A percentile compares a stretch with the other conserved stretches of the same genome.
phyloP scores from a whole-genome alignment of 2,113 vertebrate species.

The Menidia beryllina region DNA sequence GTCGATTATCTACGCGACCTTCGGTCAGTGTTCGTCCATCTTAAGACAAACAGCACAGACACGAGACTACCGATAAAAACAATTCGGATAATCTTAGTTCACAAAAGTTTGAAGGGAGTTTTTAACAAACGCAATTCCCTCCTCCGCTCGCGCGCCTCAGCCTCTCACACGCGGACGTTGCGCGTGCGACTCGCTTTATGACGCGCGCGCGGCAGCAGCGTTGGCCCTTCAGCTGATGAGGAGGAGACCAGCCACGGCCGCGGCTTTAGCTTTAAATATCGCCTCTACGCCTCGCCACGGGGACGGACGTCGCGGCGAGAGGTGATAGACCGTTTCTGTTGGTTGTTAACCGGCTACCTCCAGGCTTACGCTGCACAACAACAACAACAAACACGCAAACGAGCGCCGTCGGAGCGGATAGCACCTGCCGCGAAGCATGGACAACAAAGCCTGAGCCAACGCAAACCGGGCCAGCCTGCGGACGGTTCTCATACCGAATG shows the following conservation, averaged over 20 bases:
- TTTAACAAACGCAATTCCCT: not conserved
- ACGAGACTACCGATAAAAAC: not conserved
- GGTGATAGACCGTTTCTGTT: not conserved
- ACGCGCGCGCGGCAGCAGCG: slow-evolving; percentile 50
- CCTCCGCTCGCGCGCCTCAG: slow-evolving; percentile 7
- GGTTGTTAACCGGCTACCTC: not conserved
- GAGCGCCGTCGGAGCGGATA: not conserved
- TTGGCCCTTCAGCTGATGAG: slow-evolving; percentile 27
- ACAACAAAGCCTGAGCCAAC: slow-evolving; percentile 69
- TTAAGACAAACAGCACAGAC: not conserved
- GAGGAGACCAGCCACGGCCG: slow-evolving; percentile 15
- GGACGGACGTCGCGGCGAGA: not conserved
- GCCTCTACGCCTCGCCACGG: not conserved
- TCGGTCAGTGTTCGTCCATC: not conserved
- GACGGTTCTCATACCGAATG: not conserved
- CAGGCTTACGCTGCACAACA: not conserved
- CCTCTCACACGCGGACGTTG: slow-evolving; percentile 64
- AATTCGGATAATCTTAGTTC: not conserved
- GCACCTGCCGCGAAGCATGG: slow-evolving; percentile 62
- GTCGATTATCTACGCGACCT: not conserved
- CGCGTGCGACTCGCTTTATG: slow-evolving; percentile 55
- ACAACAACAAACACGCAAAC: not conserved
- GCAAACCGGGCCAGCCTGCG: slow-evolving; percentile 17
- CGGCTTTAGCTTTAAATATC: not conserved
- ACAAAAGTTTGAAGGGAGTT: too few species aligned